Evolutionary conservation across 2,797 vertebrate species (phyloP).

Genomic region (Iguana delicatissima): DNA sequence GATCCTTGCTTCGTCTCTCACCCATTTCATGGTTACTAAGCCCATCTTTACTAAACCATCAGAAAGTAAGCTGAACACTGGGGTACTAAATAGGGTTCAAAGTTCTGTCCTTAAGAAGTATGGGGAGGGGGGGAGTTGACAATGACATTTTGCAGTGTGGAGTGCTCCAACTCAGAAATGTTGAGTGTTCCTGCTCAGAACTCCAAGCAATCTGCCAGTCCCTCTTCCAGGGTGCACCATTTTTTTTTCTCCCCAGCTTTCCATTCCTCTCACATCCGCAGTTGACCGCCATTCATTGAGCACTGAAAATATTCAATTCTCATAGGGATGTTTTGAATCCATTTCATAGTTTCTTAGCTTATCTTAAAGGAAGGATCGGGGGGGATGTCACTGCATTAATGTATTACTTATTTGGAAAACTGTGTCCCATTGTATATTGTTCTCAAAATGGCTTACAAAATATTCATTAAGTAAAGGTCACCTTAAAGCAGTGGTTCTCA

Average conservation of each 20-base stretch:
- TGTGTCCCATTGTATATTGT: too few species aligned
- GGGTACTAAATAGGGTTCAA: background rate
- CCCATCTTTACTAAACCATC: background rate
- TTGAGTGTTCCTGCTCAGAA: background rate
- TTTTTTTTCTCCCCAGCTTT: background rate
- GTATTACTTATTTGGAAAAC: too few species aligned
- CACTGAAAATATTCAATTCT: background rate
- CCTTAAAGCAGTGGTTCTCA: too few species aligned
- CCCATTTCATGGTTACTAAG: background rate
- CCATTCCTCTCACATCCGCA: background rate
- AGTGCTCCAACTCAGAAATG: background rate
- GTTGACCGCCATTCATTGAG: background rate
- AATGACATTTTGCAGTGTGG: background rate
- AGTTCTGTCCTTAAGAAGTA: background rate
- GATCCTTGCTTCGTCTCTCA: background rate
- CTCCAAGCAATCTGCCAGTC: background rate
- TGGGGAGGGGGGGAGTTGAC: background rate
- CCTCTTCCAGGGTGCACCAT: background rate
- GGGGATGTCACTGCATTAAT: too few species aligned
- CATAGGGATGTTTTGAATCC: background rate
- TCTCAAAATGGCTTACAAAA: background rate
- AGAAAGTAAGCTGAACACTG: background rate
- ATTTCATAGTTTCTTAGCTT: background rate
- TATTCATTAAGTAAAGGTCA: background rate
- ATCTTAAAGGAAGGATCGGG: too few species aligned